Evolutionary conservation across 2,797 vertebrate species (phyloP).

Genomic region (Mus spretus): DNA sequence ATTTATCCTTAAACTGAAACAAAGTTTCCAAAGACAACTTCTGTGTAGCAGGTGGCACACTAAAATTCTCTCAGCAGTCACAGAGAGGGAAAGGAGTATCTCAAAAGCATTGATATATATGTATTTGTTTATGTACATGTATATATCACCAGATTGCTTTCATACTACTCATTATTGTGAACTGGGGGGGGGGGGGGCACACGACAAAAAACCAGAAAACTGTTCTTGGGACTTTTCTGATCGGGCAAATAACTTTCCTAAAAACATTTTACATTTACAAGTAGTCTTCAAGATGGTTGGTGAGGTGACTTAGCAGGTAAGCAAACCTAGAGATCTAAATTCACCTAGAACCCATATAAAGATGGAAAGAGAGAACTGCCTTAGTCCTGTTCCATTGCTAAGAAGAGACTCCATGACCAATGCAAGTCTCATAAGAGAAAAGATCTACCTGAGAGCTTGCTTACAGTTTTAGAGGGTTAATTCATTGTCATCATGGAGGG

Average conservation of each 20-base stretch:
- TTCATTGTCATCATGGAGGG: too few species aligned
- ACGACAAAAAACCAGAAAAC: neutral
- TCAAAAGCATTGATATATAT: neutral
- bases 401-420: neutral
- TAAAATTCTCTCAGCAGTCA: slow-evolving; percentile 43
- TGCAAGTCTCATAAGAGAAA: neutral
- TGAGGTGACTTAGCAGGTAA: neutral
- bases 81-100: neutral
- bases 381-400: neutral
- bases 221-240: neutral
- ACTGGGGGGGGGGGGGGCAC: neutral
- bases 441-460: neutral
- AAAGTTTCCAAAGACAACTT: slow-evolving; percentile 31
- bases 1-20: slow-evolving; percentile 33
- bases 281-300: neutral
- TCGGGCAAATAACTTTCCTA: slow-evolving; percentile 31
- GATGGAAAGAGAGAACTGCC: neutral
- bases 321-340: neutral
- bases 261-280: slow-evolving; percentile 4
- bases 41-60: slow-evolving; percentile 2
- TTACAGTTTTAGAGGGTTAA: neutral
- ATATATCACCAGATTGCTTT: neutral
- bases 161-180: neutral
- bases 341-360: neutral
- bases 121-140: too few species aligned